These are phyloP conservation scores for Lagenorhynchus albirostris DNA, from an alignment of 2,113 vertebrate genomes.

Conservation along the genomic window DNA sequence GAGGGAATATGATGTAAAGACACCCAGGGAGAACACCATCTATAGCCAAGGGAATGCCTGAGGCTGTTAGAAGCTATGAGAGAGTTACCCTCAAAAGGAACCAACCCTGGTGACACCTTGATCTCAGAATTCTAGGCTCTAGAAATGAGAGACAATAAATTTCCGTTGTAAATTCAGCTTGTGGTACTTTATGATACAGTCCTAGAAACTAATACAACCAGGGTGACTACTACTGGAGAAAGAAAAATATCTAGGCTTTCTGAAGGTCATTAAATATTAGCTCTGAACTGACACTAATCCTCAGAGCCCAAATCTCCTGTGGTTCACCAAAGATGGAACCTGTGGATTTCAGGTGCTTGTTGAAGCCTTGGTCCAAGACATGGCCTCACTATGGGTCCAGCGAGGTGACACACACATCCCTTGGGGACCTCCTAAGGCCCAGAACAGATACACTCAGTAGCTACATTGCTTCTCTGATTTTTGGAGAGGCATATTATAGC, in stretches of 20 bases:
- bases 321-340: background rate
- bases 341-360: background rate
- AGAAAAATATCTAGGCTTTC: background rate
- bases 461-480: background rate
- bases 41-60: rapidly evolving
- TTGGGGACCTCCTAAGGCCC: background rate
- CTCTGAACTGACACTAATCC: background rate
- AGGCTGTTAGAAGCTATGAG: background rate
- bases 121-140: background rate
- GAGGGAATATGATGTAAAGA: background rate
- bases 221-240: background rate
- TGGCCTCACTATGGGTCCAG: background rate
- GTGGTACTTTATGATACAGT: background rate
- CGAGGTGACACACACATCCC: rapidly evolving
- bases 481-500: background rate
- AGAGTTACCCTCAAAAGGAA: background rate
- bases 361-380: background rate
- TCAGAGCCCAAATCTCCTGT: background rate
- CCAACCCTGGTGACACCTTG: rapidly evolving
- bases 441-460: too few relatives aligned
- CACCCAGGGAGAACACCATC: background rate
- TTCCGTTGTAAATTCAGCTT: background rate
- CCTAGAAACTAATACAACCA: rapidly evolving
- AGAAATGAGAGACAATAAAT: rapidly evolving
- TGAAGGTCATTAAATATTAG: background rate